Base-by-base conservation (phyloP, 2,797 vertebrate species). In the Glyptemys insculpta region DNA sequence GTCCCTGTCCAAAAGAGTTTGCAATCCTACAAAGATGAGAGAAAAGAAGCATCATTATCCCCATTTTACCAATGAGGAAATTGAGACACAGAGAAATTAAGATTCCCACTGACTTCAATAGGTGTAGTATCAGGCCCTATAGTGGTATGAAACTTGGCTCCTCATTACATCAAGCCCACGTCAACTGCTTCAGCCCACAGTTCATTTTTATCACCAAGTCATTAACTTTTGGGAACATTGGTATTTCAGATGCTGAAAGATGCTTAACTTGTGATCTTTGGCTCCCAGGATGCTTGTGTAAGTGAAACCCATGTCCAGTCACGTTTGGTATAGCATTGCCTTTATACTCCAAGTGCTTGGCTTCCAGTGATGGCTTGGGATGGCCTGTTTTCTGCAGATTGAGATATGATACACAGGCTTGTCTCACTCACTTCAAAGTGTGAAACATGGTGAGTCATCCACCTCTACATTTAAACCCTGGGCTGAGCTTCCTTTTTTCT, bases 391-490 rank as follows among this genome's bases (percentile, higher is more conserved):
- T 97, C 83, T 95, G 94, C 90, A 94, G 89, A 92, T 95, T 91
- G 96, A 95, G 95, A 97, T 59, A 86, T 91, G 94, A 95, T 83
- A 76, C 87, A 91, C 81, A 91, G 85, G 92, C 91, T 96, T 97
- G 95, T 91, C 95, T 97, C 96, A 93, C 95, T 97, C 93, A 94
- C 92, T 96, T 97, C 95, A 94, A 95, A 95, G 83, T 59, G 50
- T 97, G 96, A 98, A 92, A 95, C 94, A 95, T 89, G 81, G 86
- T 98, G 98, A 98, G 79, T 98, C 97, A 98, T 83, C 91, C 93
- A 94, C 96, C 98, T 97, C 93, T 94, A 96, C 95, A 96, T 96
- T 96, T 92, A 96, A 97, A 97, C 79, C 83, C 57, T 94, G 44
- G 96, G 91, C 93, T 93, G 94, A 96, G 78, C 80, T 96, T 96